A percentile compares a stretch with the other conserved stretches of the same genome.
Conservation (phyloP, 2,113 vertebrate species). For the Burhinus oedicnemus region DNA sequence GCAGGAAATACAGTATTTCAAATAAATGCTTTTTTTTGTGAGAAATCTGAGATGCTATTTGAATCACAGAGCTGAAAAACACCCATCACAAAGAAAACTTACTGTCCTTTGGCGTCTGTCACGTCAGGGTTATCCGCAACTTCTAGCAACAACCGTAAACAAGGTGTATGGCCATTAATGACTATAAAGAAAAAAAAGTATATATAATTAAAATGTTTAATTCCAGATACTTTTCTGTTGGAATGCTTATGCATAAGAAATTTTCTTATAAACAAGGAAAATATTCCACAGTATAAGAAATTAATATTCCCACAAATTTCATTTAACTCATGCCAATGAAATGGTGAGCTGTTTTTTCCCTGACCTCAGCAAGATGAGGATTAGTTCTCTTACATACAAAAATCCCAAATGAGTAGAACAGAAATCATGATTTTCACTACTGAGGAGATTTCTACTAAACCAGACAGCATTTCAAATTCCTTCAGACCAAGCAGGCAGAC, state of each 20-base stretch:
- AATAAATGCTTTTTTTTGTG: not conserved
- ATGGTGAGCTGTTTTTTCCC: not conserved
- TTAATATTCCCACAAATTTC: not conserved
- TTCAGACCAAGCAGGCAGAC: not conserved
- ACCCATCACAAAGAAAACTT: conserved; percentile 66
- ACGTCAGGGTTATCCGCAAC: conserved; percentile 85
- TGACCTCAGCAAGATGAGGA: not conserved
- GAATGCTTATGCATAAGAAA: not conserved
- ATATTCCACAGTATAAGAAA: not conserved
- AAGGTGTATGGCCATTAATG: conserved; percentile 94
- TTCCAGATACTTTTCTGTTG: not conserved
- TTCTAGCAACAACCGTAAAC: conserved; percentile 91
- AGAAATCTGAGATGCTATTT: not conserved
- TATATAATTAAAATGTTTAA: not conserved
- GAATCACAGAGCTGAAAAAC: not conserved
- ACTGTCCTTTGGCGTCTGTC: conserved; percentile 95
- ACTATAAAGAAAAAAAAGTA: conserved; percentile 74
- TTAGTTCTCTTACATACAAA: not conserved
- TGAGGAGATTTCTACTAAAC: not conserved
- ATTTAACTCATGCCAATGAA: not conserved
- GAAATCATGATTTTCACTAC: not conserved
- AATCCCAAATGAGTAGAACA: not conserved
- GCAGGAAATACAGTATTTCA: not conserved
- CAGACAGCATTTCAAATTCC: not conserved
- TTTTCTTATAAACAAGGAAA: not conserved